phyloP scores from a whole-genome alignment of 1,140 invertebrate genomes.

The Drosophila subpulchrella region DNA sequence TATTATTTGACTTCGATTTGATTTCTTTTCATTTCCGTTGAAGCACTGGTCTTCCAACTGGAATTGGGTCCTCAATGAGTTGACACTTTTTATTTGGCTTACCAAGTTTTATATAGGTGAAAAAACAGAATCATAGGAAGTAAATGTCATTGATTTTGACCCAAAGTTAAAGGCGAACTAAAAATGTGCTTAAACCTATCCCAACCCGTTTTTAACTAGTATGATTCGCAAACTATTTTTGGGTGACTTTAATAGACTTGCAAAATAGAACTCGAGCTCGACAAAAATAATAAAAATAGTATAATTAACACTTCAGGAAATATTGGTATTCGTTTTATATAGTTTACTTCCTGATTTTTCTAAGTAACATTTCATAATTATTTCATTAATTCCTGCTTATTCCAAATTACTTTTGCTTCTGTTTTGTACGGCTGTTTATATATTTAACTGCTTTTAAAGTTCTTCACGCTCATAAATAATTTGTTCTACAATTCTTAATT shows the following conservation, averaged over 20 bases:
- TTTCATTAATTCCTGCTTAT: not conserved
- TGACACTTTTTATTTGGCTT: constrained; percentile 14
- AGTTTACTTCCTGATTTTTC: not conserved
- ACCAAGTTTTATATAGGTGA: too few species aligned
- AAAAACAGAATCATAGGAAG: not conserved
- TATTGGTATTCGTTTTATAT: not conserved
- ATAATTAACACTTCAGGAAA: constrained; percentile 5
- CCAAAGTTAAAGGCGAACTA: too few species aligned
- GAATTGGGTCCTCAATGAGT: constrained; percentile 3
- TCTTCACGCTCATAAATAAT: not conserved
- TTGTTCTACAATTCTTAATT: constrained; percentile 1
- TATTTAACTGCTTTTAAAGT: not conserved
- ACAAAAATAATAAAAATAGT: not conserved
- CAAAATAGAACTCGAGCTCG: not conserved
- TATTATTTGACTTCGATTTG: constrained; percentile 12
- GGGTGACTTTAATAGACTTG: not conserved
- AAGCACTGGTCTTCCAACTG: too few species aligned
- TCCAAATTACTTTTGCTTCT: not conserved
- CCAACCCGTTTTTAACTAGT: constrained; percentile 6
- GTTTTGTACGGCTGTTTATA: not conserved
- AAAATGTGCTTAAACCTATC: constrained; percentile 4
- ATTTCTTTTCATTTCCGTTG: constrained; percentile 13
- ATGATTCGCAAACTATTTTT: constrained; percentile 10
- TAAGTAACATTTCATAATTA: not conserved
- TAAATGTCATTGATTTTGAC: too few species aligned